Evolutionary conservation across 2,888 invertebrate species (phyloP).

Genomic region (Cerastis rubricosa): DNA sequence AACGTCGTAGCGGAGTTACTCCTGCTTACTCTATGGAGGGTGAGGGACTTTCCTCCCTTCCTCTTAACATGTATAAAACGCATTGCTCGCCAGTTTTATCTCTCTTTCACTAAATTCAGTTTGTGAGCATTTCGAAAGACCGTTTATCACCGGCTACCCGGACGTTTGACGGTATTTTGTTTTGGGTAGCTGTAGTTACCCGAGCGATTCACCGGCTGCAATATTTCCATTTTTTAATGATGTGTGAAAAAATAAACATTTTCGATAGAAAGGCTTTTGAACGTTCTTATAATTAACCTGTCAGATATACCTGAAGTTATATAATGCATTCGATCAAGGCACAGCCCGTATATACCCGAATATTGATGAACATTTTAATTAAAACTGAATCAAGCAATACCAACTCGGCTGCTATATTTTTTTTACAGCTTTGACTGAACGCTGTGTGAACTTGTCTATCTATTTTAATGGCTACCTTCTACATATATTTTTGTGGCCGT

Average conservation of each 20-base stretch:
- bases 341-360: neutral
- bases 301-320: neutral
- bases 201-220: no score
- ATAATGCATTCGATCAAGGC: neutral
- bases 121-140: neutral
- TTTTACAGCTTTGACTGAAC: neutral
- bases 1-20: neutral
- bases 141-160: no score
- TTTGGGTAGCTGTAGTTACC: no score
- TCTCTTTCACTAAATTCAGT: neutral
- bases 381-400: neutral
- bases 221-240: neutral
- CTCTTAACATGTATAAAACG: neutral
- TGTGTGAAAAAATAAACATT: no score
- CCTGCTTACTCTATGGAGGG: neutral
- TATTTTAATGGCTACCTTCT: no score
- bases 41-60: neutral
- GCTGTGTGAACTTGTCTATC: no score
- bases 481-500: neutral
- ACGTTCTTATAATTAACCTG: slow-evolving; percentile 15
- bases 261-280: neutral
- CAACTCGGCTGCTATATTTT: no score
- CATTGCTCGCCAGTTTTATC: neutral
- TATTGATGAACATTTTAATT: neutral
- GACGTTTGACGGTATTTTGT: no score